Base-by-base conservation (phyloP, 2,797 vertebrate genomes). In the Geotrypetes seraphini region DNA sequence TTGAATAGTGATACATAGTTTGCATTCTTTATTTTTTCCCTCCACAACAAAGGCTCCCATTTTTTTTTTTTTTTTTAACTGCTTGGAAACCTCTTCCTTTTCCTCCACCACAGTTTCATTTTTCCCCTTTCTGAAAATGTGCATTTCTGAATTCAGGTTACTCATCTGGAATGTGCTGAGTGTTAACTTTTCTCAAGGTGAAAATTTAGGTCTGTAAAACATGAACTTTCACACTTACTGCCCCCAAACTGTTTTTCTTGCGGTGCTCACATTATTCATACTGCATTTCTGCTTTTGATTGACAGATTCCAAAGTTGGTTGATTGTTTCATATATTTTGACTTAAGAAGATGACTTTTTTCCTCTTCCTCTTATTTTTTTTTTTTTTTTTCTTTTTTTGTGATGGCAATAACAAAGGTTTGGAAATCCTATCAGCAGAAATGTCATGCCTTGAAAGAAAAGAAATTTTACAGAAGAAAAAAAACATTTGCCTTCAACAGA, bases 381-480 rank as follows among this genome's bases (percentile, higher is more conserved):
- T 37, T 28, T 53, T 20, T 25, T 7, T 37, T 16, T 19, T 12
- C 10, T 13, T 36, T 20, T 25, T 12, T 40, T 21, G 18, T 35
- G 34, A 22, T 39, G 22, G 41, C 10, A 5, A 44, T 19, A 12
- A 36, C 16, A 51, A 61, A 57, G 44, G 28, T 44, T 57, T 66
- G 18, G 11, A 65, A 58, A 70, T 51, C 35, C 15, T 50, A 16
- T 36, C 33, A 42, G 21, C 27, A 26, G 27, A 63, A 65, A 52
- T 39, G 20, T 31, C 61, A 45, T 35, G 30, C 31, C 30, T 47
- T 24, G 25, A 50, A 61, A 57, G 22, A 43, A 15, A 23, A 31
- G 4, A 6, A 28, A 22, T 52, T 59, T 54, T 52, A 53, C 47
- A 47, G 22, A 3, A 3, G 7, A 8, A 1, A 9, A 1, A 9